phyloP scores from a whole-genome alignment of 2,113 vertebrate genomes.

The rabbit (Oryctolagus cuniculus) region DNA sequence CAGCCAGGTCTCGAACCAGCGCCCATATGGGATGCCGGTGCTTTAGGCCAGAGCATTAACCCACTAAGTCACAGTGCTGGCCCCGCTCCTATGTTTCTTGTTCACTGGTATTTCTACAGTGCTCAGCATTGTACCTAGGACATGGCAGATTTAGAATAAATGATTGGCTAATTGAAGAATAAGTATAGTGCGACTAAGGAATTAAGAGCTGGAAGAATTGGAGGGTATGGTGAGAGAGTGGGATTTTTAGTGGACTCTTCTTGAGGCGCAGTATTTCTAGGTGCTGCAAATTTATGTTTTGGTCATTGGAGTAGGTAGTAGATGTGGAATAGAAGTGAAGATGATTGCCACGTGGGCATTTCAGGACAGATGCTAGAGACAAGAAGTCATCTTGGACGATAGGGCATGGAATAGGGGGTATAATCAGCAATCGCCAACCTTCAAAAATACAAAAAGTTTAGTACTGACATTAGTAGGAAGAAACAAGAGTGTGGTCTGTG shows the following conservation, averaged over 20 bases:
- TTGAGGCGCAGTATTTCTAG: constrained; percentile 19
- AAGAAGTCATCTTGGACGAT: background rate
- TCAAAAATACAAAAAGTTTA: background rate
- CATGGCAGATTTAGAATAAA: constrained; percentile 14
- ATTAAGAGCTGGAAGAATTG: background rate
- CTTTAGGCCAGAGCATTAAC: too few species aligned
- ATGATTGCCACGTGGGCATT: background rate
- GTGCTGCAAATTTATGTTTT: constrained; percentile 24
- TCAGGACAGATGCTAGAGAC: background rate
- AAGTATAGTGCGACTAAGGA: constrained; percentile 33
- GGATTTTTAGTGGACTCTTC: background rate
- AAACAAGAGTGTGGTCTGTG: background rate
- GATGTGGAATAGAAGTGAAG: background rate
- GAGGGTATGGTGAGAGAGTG: background rate
- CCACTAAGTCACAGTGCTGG: too few species aligned
- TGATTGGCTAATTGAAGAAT: background rate
- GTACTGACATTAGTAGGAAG: constrained; percentile 26
- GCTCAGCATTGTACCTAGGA: background rate
- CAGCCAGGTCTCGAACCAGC: too few species aligned
- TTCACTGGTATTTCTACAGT: background rate
- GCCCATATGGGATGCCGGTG: too few species aligned
- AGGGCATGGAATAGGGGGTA: background rate
- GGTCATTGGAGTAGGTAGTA: background rate
- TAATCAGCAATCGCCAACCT: background rate
- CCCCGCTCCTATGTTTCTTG: background rate